A percentile compares a stretch with the other conserved stretches of the same genome.
Evolutionary conservation across 2,888 invertebrate genomes (phyloP).

Genomic region (Ochlodes sylvanus): DNA sequence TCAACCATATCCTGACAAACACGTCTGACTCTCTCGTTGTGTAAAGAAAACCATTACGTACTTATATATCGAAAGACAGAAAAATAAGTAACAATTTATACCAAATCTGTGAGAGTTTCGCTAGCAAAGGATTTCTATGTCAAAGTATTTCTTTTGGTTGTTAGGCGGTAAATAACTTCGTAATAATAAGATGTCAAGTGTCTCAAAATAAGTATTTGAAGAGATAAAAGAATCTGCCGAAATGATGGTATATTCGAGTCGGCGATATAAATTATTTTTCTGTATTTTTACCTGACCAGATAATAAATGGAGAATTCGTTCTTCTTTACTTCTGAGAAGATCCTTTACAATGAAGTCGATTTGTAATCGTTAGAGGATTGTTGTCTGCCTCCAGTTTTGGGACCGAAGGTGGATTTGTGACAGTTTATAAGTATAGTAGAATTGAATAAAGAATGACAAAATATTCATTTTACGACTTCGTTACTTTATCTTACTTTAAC

Average conservation of each 20-base stretch:
- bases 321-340: conserved; percentile 38
- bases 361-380: conserved; percentile 7
- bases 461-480: no score
- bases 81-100: conserved; percentile 26
- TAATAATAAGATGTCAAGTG: conserved; percentile 33
- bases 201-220: conserved; percentile 25
- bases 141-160: conserved; percentile 33
- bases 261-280: conserved; percentile 20
- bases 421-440: no score
- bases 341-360: conserved; percentile 22
- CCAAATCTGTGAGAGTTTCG: conserved; percentile 15
- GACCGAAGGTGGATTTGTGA: neutral
- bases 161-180: conserved; percentile 27
- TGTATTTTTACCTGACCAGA: conserved; percentile 40
- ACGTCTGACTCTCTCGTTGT: neutral
- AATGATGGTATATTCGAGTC: conserved; percentile 11
- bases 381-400: conserved; percentile 1
- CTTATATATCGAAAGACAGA: conserved; percentile 7
- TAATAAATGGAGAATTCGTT: conserved; percentile 38
- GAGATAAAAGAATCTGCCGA: conserved; percentile 9
- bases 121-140: conserved; percentile 25
- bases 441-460: no score
- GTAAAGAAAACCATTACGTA: conserved; percentile 3
- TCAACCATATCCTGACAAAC: neutral
- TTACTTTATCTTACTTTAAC: no score